Evolutionary conservation across 2,888 invertebrate species (phyloP).

Genomic region (Napeogenes inachia): DNA sequence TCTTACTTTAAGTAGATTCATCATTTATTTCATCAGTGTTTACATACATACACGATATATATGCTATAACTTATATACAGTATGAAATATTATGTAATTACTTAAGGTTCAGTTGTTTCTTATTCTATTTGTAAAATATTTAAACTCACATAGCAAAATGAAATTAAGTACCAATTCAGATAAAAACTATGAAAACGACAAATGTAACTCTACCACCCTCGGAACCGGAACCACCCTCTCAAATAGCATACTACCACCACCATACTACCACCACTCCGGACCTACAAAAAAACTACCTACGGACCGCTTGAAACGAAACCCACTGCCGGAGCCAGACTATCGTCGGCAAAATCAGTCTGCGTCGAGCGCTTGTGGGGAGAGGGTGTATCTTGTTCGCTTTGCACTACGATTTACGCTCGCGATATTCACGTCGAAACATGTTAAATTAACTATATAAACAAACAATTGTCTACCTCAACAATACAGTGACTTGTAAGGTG

Average conservation of each 20-base stretch:
- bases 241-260: slow-evolving; percentile 37
- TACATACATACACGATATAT: no score
- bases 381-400: slow-evolving; percentile 40
- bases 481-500: slow-evolving; percentile 40
- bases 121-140: not conserved
- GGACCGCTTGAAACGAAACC: slow-evolving; percentile 39
- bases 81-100: no score
- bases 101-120: no score
- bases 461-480: slow-evolving; percentile 40
- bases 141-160: not conserved
- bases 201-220: slow-evolving; percentile 27
- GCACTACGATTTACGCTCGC: slow-evolving; percentile 55
- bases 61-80: no score
- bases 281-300: slow-evolving; percentile 32
- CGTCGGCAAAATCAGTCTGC: slow-evolving; percentile 52
- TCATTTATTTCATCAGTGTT: no score
- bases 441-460: slow-evolving; percentile 32
- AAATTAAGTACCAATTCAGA: not conserved
- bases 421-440: slow-evolving; percentile 45
- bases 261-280: slow-evolving; percentile 35
- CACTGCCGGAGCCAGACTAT: slow-evolving; percentile 25
- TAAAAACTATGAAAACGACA: slow-evolving; percentile 4
- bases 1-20: no score
- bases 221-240: slow-evolving; percentile 46
- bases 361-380: slow-evolving; percentile 45